phyloP scores from a whole-genome alignment of 2,113 vertebrate genomes.

The Gopherus evgoodei region DNA sequence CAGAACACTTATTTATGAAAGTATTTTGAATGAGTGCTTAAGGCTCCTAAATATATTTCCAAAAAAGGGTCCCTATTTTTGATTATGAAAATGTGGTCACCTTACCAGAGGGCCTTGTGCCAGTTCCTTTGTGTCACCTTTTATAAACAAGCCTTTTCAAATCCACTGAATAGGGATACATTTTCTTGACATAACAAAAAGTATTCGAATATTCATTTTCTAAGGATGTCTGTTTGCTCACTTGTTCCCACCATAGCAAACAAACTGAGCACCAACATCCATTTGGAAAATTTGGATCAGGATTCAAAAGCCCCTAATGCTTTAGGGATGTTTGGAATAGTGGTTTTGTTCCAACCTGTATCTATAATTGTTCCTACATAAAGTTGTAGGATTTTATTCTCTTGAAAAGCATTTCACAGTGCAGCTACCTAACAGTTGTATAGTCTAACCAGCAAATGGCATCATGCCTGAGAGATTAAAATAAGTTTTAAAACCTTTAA shows the following conservation, averaged over 20 bases:
- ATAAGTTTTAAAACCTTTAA: constrained; percentile 25
- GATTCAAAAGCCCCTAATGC: neutral
- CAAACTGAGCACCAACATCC: neutral
- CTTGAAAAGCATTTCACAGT: neutral
- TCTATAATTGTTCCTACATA: neutral
- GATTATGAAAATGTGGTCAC: neutral
- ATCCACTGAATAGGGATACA: neutral
- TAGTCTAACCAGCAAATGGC: neutral
- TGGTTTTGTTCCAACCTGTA: neutral
- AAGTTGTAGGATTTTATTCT: constrained; percentile 14
- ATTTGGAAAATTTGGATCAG: neutral
- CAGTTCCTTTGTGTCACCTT: neutral
- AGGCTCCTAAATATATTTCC: neutral
- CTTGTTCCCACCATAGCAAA: neutral
- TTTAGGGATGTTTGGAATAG: neutral
- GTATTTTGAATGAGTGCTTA: constrained; percentile 1
- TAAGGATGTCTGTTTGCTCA: neutral
- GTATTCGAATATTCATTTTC: neutral
- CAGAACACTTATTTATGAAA: neutral
- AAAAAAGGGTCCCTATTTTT: neutral
- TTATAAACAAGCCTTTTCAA: neutral
- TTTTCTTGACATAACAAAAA: neutral
- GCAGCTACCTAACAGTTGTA: constrained; percentile 16
- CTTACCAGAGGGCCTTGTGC: neutral
- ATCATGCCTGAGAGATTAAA: constrained; percentile 22